Evolutionary conservation across 2,797 vertebrate genomes (phyloP), one percentile per base, ranked within the genome.

Genomic region (Vipera ursinii): DNA sequence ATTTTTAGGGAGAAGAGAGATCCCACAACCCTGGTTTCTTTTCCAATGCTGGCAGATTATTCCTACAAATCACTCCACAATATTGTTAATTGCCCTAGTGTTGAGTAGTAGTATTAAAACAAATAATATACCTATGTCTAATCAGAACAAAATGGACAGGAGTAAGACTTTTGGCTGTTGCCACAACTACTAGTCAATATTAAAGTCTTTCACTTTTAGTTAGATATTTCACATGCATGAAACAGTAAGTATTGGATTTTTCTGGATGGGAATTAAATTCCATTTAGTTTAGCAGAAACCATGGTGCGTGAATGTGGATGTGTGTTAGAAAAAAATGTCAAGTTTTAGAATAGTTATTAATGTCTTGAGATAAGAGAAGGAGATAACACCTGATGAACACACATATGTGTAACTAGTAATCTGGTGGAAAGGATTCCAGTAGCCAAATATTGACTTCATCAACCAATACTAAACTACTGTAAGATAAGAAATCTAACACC

Each of bases 401-500:
- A 53, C 86, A 53, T 78, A 12, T 61, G 28, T 1, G 6, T n/a
- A 86, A 91, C 12, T 38, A 10, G 56, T 63, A 90, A 85, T 90
- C 38, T 12, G 85, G 57, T 51, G 56, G 48, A 88, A 91, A 88
- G 59, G 32, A 63, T 53, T 65, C 69, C 59, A 91, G 92, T 92
- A 95, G 87, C 92, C 90, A 95, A 95, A 96, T 93, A 93, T 89
- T 89, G 65, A 93, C n/a, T 73, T 90, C 95, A 89, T 95, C 59
- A 78, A 89, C 26, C 61, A 91, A 87, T 91, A 90, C 94, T 95
- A 89, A 85, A 82, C 93, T 96, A 92, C 92, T 94, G 60, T 89
- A 93, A 95, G 94, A 95, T 93, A 95, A 86, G 94, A 93, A 96
- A 96, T 92, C 94, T 90, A 93, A 95, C 95, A 97, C 97, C 97